Conservation (phyloP, 2,888 invertebrate species). For the Lithosia quadra region DNA sequence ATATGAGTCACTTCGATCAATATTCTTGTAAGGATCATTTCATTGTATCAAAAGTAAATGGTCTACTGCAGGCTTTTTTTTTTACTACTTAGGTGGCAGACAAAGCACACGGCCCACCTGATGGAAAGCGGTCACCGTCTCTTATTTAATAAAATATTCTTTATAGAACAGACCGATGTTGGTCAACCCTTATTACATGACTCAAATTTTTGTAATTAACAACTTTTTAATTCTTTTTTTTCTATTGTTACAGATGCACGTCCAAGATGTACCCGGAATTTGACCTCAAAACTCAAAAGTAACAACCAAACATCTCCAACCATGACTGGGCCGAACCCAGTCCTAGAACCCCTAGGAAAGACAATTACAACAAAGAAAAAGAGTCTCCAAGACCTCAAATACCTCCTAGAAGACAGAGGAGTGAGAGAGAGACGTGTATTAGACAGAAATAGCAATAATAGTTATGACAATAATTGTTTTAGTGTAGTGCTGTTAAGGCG, state of each 20-base stretch:
- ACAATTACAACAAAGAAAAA: slow-evolving; percentile 70
- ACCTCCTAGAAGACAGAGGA: slow-evolving; percentile 82
- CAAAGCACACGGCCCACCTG: too few species aligned
- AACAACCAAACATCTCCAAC: slow-evolving; percentile 53
- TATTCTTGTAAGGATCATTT: too few species aligned
- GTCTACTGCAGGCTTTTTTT: too few species aligned
- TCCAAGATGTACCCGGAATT: slow-evolving; percentile 74
- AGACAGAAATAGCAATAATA: slow-evolving; percentile 70
- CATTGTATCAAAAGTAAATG: neutral
- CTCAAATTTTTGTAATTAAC: neutral
- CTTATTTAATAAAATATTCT: too few species aligned
- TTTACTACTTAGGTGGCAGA: too few species aligned
- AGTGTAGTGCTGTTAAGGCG: slow-evolving; percentile 68
- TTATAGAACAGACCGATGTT: too few species aligned
- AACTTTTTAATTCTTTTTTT: slow-evolving; percentile 31
- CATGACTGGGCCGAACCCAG: slow-evolving; percentile 63
- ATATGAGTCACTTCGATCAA: neutral
- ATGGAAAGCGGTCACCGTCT: too few species aligned
- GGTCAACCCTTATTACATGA: too few species aligned
- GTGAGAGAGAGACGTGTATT: slow-evolving; percentile 50
- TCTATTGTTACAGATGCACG: slow-evolving; percentile 78
- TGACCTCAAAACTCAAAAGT: slow-evolving; percentile 64
- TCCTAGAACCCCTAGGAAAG: slow-evolving; percentile 69
- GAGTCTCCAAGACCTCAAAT: slow-evolving; percentile 79
- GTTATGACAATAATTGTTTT: slow-evolving; percentile 68